Conservation (phyloP, 2,888 invertebrate species). For the Dysmachus trigonus region DNA sequence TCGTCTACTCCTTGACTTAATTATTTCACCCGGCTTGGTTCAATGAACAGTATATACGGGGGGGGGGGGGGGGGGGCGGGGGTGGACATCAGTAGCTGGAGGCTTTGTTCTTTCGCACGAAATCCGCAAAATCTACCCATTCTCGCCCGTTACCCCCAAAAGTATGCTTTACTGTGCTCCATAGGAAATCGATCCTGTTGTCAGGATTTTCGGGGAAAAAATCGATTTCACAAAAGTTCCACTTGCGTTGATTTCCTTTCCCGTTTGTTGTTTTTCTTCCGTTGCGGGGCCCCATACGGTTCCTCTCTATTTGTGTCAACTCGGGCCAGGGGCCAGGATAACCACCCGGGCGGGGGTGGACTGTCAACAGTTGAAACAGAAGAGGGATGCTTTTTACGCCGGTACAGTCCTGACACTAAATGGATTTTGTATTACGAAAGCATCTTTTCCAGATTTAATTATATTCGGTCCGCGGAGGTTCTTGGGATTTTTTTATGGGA, state of each 20-base stretch:
- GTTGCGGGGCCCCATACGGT: background rate
- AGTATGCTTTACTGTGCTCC: background rate
- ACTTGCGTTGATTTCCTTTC: slow-evolving; percentile 17
- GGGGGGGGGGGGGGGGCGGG: background rate
- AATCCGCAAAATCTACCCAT: background rate
- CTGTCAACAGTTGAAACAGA: slow-evolving; percentile 28
- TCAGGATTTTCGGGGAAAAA: slow-evolving; percentile 18
- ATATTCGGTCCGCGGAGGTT: background rate
- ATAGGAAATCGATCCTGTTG: slow-evolving; percentile 26
- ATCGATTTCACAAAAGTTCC: slow-evolving; percentile 24
- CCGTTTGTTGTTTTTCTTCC: background rate
- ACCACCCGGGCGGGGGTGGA: background rate
- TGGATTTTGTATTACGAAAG: background rate
- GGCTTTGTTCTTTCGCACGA: background rate
- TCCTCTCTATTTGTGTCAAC: slow-evolving; percentile 23
- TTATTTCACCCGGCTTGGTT: slow-evolving; percentile 20
- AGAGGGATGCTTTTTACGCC: background rate
- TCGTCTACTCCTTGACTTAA: background rate
- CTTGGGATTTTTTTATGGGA: background rate
- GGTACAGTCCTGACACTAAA: background rate
- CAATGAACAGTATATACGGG: slow-evolving; percentile 1
- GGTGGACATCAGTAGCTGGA: background rate
- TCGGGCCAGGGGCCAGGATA: background rate
- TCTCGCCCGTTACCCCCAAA: background rate
- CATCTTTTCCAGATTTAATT: background rate